Evolutionary conservation across 2,888 invertebrate species (phyloP), one percentile per base, ranked within the genome.

Genomic region (Chydorus sphaericus): DNA sequence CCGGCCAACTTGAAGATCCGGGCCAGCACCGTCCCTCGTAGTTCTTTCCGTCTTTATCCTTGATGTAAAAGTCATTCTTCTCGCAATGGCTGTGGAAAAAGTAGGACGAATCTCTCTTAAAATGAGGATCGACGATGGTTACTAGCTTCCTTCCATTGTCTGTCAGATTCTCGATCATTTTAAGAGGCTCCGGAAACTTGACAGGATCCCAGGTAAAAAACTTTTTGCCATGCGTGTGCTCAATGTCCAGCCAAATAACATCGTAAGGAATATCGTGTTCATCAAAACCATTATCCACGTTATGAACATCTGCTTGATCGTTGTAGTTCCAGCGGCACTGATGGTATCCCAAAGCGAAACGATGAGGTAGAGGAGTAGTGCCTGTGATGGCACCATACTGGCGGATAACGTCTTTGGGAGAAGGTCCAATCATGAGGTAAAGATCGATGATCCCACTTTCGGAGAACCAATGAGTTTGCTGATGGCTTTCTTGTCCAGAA

Each of bases 21-120:
- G 98, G 98, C 98, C 98, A 99, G 66, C 98, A 99, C 93, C 96
- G 97, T 59, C 97, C 85, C 73, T 98, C 97, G 68, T 90, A 98
- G 62, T 93, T 92, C 61, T 81, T 85, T 14, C 89, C 90, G 61
- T 93, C 89, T 60, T 83, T 85, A 60, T 83, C 85, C 68, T 97
- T 96, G 0, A 93, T 84, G 62, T 93, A 94, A 64, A 84, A 83
- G 3, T 83, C 87, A 56, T 81, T 76, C n/a, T 81, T 80, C 0
- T 85, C 80, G 2, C 87, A 87, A 62, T 96, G 94, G 57, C 89
- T 86, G 66, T 94, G 93, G 54, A 94, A 69, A 68, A 85, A 86
- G 72, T 96, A 98, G 3, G 81, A 80, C 0, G 77, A 76, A 63
- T 98, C 97, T 0, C 91, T 76, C 71, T 99, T 99, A 63, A 97